Evolutionary conservation across 2,797 vertebrate genomes (phyloP), one percentile per base, ranked within the genome.

Genomic region (Tragopan temminckii): DNA sequence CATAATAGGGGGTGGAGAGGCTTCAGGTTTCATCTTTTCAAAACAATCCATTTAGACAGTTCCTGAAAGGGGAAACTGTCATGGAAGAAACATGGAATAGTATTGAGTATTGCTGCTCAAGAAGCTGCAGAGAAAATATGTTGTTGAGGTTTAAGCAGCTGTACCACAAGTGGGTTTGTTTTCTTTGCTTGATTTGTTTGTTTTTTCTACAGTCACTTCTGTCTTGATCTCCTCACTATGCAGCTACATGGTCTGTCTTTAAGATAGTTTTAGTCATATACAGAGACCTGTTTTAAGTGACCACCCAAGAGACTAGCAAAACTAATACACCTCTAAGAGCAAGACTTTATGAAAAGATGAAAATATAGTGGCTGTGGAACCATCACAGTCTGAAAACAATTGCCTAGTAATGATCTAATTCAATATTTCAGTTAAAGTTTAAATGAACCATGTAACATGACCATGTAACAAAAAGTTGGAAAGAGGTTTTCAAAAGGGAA

Each of bases 101-200:
- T 36, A 62, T 9, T 19, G 13, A 17, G 15, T 46, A 70, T 4
- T 63, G 33, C 33, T 84, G 25, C 15, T 59, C 20, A 61, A 13
- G 33, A 15, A 67, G 18, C 17, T 70, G 23, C 24, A 58, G 14
- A 52, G 5, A 4, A 13, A 68, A 79, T 63, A 66, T 8, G 1
- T 31, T 74, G 24, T 13, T 42, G 68, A 90, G 67, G 36, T 57
- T 27, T 33, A 93, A 88, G 64, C 78, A 90, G 43, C 68, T 80
- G 38, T 18, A 81, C 12, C 33, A 74, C 77, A 93, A 94, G 57
- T 29, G 20, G 6, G 36, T 88, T 90, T 96, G 86, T 93, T 91
- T 94, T 57, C 68, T 91, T 91, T 94, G 13, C 29, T 81, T 91
- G 78, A 82, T 96, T 94, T 95, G 83, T 90, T 95, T 95, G 57